Evolutionary conservation across 2,888 invertebrate genomes (phyloP), one percentile per base, ranked within the genome.

Genomic region (Diaperis boleti): DNA sequence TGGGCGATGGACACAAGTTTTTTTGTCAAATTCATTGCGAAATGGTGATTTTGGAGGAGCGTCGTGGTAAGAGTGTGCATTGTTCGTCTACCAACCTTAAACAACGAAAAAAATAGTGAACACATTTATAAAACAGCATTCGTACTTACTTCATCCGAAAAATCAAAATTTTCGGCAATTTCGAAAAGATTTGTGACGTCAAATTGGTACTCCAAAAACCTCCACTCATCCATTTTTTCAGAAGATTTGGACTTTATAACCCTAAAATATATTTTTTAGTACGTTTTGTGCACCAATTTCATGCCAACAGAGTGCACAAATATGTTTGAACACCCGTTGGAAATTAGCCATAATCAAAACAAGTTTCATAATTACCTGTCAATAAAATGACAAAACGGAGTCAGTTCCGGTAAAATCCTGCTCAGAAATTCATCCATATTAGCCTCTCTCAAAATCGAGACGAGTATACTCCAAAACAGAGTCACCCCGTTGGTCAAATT

Each of bases 81-180:
- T 6, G 57, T 67, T 29, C 60, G 64, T 44, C 62, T 45, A 8
- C 68, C 66, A 49, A 74, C 72, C 76, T 76, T 52, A 49, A 37
- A 20, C 4, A n/a, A 44, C 10, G 3, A 1, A 1, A 29, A 26
- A 1, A 13, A 42, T 10, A 1, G 10, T 1, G 11, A 4, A 17
- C n/a, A 39, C 5, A 15, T 39, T 39, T 2, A 17, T 1, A 13
- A 7, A 39, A 13, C 5, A 39, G 15, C 10, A 8, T 2, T 11
- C 14, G 3, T n/a, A n/a, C n/a, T 85, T 64, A 83, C 83, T 75
- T 87, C 86, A 75, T 89, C 88, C 5, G 85, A 80, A 2, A 87
- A 75, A 72, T 88, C 88, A 72, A 84, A 85, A 7, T 80, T 72
- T 52, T 81, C 79, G 8, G 82, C 77, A 45, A 88, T 83, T 69